Percentiles rank a stretch among this genome's conserved stretches.
These are phyloP conservation scores for Thumatha senex DNA, from an alignment of 2,888 invertebrate genomes.

Conservation along the genomic window DNA sequence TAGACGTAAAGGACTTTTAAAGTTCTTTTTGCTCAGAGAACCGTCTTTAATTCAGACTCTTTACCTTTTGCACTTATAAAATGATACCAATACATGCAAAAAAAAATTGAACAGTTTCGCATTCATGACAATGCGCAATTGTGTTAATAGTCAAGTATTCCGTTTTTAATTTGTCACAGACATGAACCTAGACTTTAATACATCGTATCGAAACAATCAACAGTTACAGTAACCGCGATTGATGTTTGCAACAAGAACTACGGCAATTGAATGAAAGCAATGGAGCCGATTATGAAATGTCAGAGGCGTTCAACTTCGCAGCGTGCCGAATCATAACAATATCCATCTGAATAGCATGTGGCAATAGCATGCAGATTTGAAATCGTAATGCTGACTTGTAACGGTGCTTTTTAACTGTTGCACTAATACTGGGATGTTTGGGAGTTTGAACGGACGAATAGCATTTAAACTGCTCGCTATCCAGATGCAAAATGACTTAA, in stretches of 20 bases:
- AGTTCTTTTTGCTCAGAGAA: too few relatives aligned
- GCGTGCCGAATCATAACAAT: conserved; percentile 37
- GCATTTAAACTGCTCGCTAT: too few relatives aligned
- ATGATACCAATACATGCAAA: too few relatives aligned
- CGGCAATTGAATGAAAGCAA: conserved; percentile 1
- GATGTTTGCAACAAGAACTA: neutral
- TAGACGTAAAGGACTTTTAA: too few relatives aligned
- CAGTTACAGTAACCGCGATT: conserved; percentile 4
- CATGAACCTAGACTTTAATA: neutral
- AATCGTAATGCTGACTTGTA: conserved; percentile 26
- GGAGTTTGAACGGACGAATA: too few relatives aligned
- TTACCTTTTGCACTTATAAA: too few relatives aligned
- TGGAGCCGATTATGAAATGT: conserved; percentile 27
- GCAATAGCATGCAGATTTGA: conserved; percentile 31
- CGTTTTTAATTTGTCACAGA: conserved; percentile 1
- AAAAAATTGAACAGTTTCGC: too few relatives aligned
- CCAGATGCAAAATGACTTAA: too few relatives aligned
- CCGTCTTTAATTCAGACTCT: too few relatives aligned
- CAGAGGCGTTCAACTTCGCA: conserved; percentile 25
- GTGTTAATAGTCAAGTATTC: neutral
- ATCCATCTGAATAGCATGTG: conserved; percentile 22
- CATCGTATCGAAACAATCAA: conserved; percentile 4
- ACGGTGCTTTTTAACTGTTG: conserved; percentile 4
- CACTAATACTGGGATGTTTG: neutral
- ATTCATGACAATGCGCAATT: neutral